Conservation (phyloP, 2,888 invertebrate genomes). For the Drosophila prostipennis region DNA sequence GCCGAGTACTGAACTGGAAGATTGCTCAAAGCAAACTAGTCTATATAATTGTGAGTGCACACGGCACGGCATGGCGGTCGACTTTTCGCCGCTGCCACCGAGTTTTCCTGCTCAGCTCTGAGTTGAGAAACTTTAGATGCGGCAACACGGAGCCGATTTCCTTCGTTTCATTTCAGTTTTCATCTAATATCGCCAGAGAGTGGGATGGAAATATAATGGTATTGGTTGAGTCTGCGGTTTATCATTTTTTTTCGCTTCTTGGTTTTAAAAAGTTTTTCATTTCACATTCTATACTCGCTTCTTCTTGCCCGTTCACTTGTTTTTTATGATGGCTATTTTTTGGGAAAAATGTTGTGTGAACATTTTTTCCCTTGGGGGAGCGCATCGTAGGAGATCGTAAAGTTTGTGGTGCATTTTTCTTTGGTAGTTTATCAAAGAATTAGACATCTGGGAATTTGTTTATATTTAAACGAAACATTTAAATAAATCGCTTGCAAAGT, state of each 20-base stretch:
- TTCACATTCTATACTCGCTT: constrained; percentile 21
- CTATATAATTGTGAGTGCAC: constrained; percentile 79
- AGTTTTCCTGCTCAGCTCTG: constrained; percentile 51
- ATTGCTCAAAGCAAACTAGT: constrained; percentile 81
- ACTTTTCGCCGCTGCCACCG: constrained; percentile 39
- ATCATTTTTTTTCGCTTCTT: constrained; percentile 24
- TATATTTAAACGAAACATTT: constrained; percentile 1
- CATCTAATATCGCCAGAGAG: constrained; percentile 74
- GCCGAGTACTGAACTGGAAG: constrained; percentile 78
- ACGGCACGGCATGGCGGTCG: constrained; percentile 61
- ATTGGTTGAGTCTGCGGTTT: constrained; percentile 44
- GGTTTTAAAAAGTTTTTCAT: constrained; percentile 33
- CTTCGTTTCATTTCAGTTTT: constrained; percentile 44
- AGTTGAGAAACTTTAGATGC: constrained; percentile 77
- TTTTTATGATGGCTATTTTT: constrained; percentile 38
- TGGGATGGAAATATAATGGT: constrained; percentile 72
- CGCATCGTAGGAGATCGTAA: constrained; percentile 13
- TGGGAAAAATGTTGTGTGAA: constrained; percentile 37
- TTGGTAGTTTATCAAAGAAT: constrained; percentile 5
- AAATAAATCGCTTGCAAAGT: too few relatives aligned
- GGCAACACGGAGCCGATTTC: constrained; percentile 51
- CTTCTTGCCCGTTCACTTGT: constrained; percentile 17
- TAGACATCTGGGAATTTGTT: constrained; percentile 14
- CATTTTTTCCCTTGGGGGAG: constrained; percentile 7
- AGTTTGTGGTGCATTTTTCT: constrained; percentile 10